Conservation (phyloP, 2,113 vertebrate genomes). For the Anas platyrhynchos region DNA sequence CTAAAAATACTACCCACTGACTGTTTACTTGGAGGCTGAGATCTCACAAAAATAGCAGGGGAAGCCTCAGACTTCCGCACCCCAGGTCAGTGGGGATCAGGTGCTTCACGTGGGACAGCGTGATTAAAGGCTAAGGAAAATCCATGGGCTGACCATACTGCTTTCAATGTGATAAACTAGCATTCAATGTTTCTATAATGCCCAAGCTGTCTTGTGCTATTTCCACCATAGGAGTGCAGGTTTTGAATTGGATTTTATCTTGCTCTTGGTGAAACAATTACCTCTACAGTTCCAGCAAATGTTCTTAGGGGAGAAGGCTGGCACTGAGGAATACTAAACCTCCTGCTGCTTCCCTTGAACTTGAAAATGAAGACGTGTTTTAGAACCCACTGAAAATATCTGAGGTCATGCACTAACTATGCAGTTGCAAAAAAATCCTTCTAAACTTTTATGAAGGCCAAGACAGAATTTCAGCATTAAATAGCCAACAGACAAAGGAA, state of each 20-base stretch:
- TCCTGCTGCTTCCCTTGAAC: neutral
- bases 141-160: accelerated
- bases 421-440: accelerated
- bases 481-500: neutral
- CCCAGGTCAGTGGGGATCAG: slow-evolving; percentile 3
- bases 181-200: neutral
- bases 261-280: neutral
- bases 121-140: neutral
- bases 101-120: neutral
- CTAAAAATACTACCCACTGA: slow-evolving; percentile 5
- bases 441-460: neutral
- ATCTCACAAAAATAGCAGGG: slow-evolving; percentile 12
- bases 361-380: neutral
- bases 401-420: neutral
- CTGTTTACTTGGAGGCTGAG: neutral
- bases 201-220: too few species aligned
- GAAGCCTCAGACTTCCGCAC: slow-evolving; percentile 23
- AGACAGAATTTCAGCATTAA: neutral
- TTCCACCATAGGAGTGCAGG: neutral
- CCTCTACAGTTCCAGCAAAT: neutral
- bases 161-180: accelerated
- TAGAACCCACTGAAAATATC: neutral
- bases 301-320: neutral
- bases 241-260: neutral
- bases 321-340: neutral